A percentile compares a stretch with the other conserved stretches of the same genome.
Conservation (phyloP, 2,888 invertebrate species). For the Diarsia rubi region DNA sequence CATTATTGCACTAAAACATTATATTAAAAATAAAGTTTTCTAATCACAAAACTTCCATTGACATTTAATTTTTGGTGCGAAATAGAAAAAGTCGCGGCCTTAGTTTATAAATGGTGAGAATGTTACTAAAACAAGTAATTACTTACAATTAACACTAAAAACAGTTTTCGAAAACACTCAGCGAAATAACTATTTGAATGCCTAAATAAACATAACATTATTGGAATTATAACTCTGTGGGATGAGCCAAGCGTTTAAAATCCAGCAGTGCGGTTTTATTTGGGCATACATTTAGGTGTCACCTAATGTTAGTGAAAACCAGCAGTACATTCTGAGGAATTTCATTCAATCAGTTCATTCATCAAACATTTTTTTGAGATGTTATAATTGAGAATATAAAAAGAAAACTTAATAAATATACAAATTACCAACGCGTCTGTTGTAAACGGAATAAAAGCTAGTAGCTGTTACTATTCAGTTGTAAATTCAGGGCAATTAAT, state of each 20-base stretch:
- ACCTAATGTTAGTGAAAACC: background rate
- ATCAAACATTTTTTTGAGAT: constrained; percentile 48
- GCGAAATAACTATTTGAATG: background rate
- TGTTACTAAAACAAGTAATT: constrained; percentile 41
- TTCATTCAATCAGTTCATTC: constrained; percentile 35
- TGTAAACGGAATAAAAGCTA: background rate
- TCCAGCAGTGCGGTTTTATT: background rate
- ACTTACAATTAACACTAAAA: constrained; percentile 32
- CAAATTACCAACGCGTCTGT: constrained; percentile 5
- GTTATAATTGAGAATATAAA: constrained; percentile 14
- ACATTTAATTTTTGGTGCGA: constrained; percentile 77
- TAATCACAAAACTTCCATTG: constrained; percentile 67
- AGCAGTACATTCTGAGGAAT: constrained; percentile 33
- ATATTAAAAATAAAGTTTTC: constrained; percentile 70
- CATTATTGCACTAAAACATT: constrained; percentile 80
- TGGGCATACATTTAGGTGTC: background rate
- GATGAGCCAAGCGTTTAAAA: background rate
- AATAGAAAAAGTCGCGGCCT: constrained; percentile 62
- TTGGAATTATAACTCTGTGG: background rate
- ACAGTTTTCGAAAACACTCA: background rate
- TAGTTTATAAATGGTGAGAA: constrained; percentile 44
- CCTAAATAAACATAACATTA: background rate
- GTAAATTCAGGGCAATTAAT: background rate
- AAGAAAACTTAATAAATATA: constrained; percentile 23
- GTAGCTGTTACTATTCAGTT: background rate